Base-by-base conservation (phyloP, 2,888 invertebrate genomes). In the Cataglyphis livida region DNA sequence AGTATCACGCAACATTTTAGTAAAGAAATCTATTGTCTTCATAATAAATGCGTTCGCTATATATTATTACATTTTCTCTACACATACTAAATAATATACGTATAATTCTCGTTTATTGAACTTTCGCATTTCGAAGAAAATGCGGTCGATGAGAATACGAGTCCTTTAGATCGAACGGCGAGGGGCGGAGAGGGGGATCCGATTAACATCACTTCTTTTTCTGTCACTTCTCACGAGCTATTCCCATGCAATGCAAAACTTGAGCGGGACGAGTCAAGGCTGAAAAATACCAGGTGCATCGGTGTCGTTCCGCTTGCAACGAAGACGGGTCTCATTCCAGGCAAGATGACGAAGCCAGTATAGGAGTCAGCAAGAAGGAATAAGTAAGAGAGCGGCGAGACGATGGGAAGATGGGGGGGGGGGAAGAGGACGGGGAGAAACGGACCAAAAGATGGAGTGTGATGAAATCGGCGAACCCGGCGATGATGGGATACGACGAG, bases 391-490 rank as follows among this genome's bases (percentile, higher is more conserved):
- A 57, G 21, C 57, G 82, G 70, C 15, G 66, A 32, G 65, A 15
- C 41, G 61, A 28, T 9, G 32, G 57, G 48, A 48, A 15, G 48
- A 21, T 3, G 35, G 48, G 9, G 38, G 35, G 48, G 9, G 38
- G 35, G 44, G 41, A 57, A 82, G 35, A 65, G 28, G 64, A 85
- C 54, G 54, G 76, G 76, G 32, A 85, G 78, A 65, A 87, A 82
- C 84, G 82, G 57, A 83, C 79, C 74, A 74, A 74, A 82, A 84
- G 88, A 86, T 38, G 88, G 87, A 79, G 78, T 59, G 73, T 87
- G 89, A 91, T 88, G 91, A 92, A 90, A 91, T 91, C 90, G 90
- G 87, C 86, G 88, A 86, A 90, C 89, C 87, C 64, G 83, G 83
- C 85, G 82, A 87, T 85, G 88, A 83, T 82, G 89, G 85, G 84